Conservation (phyloP, 2,888 invertebrate species). For the Embidobia sp. region DNA sequence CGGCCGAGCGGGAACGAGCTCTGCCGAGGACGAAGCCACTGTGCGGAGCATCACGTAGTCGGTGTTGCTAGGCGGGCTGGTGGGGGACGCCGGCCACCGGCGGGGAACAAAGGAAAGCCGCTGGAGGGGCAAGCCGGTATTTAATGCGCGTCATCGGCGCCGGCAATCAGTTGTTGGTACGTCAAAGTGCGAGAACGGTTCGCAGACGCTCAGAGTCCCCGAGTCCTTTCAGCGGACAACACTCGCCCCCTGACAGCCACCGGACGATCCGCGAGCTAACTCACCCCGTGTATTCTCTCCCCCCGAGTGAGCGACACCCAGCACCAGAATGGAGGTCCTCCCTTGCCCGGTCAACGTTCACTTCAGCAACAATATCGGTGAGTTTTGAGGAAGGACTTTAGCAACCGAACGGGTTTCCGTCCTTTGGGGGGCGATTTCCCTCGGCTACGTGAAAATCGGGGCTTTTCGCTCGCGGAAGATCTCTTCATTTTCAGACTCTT, state of each 20-base stretch:
- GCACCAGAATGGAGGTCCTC: conserved; percentile 88
- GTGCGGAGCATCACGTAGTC: conserved; percentile 78
- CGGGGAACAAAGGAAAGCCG: conserved; percentile 56
- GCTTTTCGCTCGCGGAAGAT: too few relatives aligned
- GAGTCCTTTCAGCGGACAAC: too few relatives aligned
- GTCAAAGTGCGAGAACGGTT: conserved; percentile 28
- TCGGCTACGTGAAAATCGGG: too few relatives aligned
- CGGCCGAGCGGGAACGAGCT: conserved; percentile 52
- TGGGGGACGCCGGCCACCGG: conserved; percentile 64
- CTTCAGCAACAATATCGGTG: conserved; percentile 90
- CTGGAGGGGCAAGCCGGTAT: conserved; percentile 69
- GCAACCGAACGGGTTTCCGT: too few relatives aligned
- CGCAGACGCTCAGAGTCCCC: too few relatives aligned
- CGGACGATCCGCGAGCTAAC: too few relatives aligned
- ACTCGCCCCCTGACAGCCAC: not conserved
- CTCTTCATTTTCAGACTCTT: too few relatives aligned
- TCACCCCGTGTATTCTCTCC: too few relatives aligned
- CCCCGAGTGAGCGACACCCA: not conserved
- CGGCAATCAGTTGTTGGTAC: conserved; percentile 75
- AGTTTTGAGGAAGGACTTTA: too few relatives aligned
- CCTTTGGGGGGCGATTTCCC: too few relatives aligned
- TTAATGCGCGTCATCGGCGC: conserved; percentile 77
- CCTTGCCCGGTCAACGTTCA: conserved; percentile 89
- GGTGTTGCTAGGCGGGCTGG: conserved; percentile 79
- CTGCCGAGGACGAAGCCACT: conserved; percentile 64